Percentiles rank a stretch among this genome's conserved stretches.
phyloP scores from a whole-genome alignment of 2,888 invertebrate genomes.

The Dryobotodes eremita region DNA sequence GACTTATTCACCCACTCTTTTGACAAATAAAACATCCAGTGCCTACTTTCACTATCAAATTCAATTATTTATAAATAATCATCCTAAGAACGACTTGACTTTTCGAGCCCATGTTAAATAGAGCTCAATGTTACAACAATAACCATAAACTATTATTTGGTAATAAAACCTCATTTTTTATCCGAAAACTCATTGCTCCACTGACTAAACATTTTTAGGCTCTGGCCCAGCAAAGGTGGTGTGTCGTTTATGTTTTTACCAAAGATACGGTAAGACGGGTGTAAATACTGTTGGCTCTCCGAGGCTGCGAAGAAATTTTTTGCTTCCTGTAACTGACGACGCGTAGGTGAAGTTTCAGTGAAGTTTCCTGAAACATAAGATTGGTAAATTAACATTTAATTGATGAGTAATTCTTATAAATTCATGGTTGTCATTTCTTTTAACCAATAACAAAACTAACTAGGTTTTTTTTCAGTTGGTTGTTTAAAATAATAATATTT shows the following conservation, averaged over 20 bases:
- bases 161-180: constrained; percentile 26
- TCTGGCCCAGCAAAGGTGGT: constrained; percentile 69
- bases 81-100: constrained; percentile 6
- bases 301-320: constrained; percentile 74
- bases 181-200: constrained; percentile 68
- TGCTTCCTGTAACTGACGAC: constrained; percentile 73
- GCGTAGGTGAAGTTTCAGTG: constrained; percentile 68
- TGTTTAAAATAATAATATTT: not conserved
- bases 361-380: constrained; percentile 77
- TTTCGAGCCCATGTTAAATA: constrained; percentile 28
- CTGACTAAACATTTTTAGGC: constrained; percentile 68
- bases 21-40: not conserved
- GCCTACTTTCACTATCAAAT: constrained; percentile 8
- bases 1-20: not conserved
- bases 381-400: not conserved
- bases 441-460: not conserved
- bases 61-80: constrained; percentile 14
- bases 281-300: constrained; percentile 73
- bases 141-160: constrained; percentile 14
- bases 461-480: not conserved
- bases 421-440: no score
- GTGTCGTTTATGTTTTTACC: constrained; percentile 69
- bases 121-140: not conserved
- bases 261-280: constrained; percentile 68
- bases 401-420: not conserved